Percentiles rank a stretch among this genome's conserved stretches.
These are phyloP conservation scores for Sciurus niger DNA, from an alignment of 2,113 vertebrate genomes.

Conservation along the genomic window DNA sequence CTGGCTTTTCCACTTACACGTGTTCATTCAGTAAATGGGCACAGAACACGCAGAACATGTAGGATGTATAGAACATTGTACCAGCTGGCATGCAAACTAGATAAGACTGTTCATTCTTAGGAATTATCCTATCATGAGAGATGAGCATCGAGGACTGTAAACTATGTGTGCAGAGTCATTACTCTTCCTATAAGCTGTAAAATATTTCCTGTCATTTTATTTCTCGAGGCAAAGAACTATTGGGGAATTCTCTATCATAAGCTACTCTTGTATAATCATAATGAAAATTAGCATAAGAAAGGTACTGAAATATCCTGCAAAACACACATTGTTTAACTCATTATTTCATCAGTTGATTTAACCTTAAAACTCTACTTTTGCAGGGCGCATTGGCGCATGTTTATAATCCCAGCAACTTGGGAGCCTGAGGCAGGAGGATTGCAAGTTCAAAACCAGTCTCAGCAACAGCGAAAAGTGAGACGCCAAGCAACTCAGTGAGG, in stretches of 20 bases:
- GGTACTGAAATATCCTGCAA: not conserved
- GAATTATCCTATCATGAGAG: not conserved
- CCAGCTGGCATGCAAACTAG: not conserved
- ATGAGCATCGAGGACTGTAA: not conserved
- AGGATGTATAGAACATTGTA: not conserved
- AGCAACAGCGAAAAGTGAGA: too few species aligned
- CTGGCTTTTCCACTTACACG: not conserved
- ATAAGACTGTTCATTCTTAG: not conserved
- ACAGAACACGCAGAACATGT: not conserved
- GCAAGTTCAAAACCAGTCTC: too few species aligned
- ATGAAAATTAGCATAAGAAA: not conserved
- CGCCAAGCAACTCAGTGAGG: too few species aligned
- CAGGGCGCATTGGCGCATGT: too few species aligned
- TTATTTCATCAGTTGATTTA: not conserved
- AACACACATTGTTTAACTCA: not conserved
- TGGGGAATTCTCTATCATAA: not conserved
- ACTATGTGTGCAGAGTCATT: not conserved
- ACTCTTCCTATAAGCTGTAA: not conserved
- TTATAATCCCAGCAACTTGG: too few species aligned
- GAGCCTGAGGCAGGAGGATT: too few species aligned
- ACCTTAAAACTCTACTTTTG: not conserved
- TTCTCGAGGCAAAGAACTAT: not conserved
- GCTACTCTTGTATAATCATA: not conserved
- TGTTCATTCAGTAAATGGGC: not conserved
- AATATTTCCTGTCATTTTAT: constrained; percentile 48